Evolutionary conservation across 2,113 vertebrate genomes (phyloP), one percentile per base, ranked within the genome.

Genomic region (Rafetus swinhoei): DNA sequence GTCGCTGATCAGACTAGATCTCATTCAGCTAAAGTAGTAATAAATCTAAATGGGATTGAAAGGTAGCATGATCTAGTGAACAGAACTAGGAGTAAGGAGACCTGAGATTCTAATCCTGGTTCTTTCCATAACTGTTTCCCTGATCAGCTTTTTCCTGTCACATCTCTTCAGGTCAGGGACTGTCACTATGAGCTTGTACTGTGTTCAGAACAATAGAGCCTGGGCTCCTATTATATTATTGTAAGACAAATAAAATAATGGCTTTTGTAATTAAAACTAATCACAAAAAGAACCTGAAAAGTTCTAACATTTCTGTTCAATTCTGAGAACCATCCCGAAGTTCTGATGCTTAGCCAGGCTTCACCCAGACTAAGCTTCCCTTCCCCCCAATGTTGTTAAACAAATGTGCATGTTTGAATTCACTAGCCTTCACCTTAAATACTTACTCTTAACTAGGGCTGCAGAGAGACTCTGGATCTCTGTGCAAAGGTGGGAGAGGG

Each of bases 151-250:
- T 77, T 77, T 39, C 74, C 74, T 50, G 39, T 50, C 39, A 25
- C 10, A 45, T 77, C 39, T 45, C 35, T 77, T 50, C 74, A 77
- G 19, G 45, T 21, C 74, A 77, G 11, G 21, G 74, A 3, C 11
- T 89, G 21, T 22, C 74, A 5, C 13, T 6, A 19, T 16, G 2
- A 55, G 5, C 82, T 55, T 52, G 35, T 82, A 53, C 9, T 21
- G 11, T 12, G 52, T 24, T 21, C 55, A 14, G n/a, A 72, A 22
- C 32, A 13, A 14, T 76, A 0, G 5, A 88, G 62, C 13, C 54
- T 82, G 2, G 3, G 1, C 1, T 13, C 52, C 86, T 21, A 24
- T 15, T 21, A 11, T 0, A 0, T 29, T 56, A 1, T 74, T 79
- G 24, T 13, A 13, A 22, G 18, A 35, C 9, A 82, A 35, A 3